Evolutionary conservation across 2,113 vertebrate species (phyloP).

Genomic region (Dicentrarchus labrax): DNA sequence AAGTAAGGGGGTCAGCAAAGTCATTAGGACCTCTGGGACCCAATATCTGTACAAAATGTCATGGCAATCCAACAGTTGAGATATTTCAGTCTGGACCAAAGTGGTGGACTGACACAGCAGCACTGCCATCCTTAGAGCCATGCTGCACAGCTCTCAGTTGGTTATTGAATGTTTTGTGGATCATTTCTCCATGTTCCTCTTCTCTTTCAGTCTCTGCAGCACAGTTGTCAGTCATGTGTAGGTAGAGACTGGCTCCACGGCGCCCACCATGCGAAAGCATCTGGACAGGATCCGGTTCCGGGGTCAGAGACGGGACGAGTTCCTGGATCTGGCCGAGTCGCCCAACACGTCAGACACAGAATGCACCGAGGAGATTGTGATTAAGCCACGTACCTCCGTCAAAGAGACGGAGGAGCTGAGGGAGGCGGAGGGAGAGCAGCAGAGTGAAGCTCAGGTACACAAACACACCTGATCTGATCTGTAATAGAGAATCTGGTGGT

Average conservation of each 20-base stretch:
- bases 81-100: neutral
- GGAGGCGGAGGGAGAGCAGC: conserved; percentile 87
- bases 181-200: neutral
- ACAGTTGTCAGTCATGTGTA: conserved; percentile 28
- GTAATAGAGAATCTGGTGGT: neutral
- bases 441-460: conserved; percentile 60
- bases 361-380: conserved; percentile 88
- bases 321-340: conserved; percentile 93
- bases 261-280: conserved; percentile 94
- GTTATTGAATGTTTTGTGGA: neutral
- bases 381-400: conserved; percentile 83
- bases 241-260: conserved; percentile 81
- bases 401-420: conserved; percentile 90
- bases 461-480: neutral
- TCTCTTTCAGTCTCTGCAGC: conserved; percentile 8
- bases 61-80: neutral
- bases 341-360: conserved; percentile 96
- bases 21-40: neutral
- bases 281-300: conserved; percentile 97
- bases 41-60: neutral
- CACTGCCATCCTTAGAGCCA: no score
- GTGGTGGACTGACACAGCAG: no score
- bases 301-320: conserved; percentile 95
- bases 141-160: neutral
- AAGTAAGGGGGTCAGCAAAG: neutral